Evolutionary conservation across 1,140 invertebrate species (phyloP).

Genomic region (Macrocentrus cingulum): DNA sequence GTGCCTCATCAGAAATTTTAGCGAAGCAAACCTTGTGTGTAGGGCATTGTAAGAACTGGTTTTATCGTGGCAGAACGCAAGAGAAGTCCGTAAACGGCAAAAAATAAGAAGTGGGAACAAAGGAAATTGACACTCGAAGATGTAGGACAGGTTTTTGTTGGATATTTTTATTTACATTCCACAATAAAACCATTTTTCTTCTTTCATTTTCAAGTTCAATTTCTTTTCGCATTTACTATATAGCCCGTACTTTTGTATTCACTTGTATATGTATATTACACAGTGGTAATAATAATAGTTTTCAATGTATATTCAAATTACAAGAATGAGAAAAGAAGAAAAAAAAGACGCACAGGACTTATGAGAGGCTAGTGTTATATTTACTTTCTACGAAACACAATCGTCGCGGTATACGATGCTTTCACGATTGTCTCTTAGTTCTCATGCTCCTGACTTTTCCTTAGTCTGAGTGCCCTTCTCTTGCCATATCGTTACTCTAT

Average conservation of each 20-base stretch:
- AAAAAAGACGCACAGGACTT: conserved; percentile 1
- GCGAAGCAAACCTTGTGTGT: neutral
- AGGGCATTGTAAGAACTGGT: neutral
- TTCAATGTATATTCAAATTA: neutral
- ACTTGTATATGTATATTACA: neutral
- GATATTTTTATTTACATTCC: neutral
- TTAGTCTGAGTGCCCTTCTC: conserved; percentile 31
- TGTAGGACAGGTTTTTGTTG: too few relatives aligned
- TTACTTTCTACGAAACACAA: conserved; percentile 47
- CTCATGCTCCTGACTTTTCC: conserved; percentile 45
- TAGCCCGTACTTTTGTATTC: neutral
- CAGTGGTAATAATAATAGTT: neutral
- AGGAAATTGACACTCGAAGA: too few relatives aligned
- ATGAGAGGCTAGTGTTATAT: conserved; percentile 24
- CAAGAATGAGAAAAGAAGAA: conserved; percentile 5
- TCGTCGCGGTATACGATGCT: conserved; percentile 41
- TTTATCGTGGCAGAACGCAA: neutral
- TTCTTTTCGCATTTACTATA: neutral
- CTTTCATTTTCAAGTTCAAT: conserved; percentile 1
- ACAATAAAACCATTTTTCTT: neutral
- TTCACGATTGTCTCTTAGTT: conserved; percentile 50
- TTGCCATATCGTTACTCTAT: neutral
- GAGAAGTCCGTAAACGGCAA: neutral
- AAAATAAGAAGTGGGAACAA: too few relatives aligned
- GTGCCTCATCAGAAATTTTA: neutral